phyloP scores from a whole-genome alignment of 2,797 vertebrate species.

The Otolemur crassicaudatus region DNA sequence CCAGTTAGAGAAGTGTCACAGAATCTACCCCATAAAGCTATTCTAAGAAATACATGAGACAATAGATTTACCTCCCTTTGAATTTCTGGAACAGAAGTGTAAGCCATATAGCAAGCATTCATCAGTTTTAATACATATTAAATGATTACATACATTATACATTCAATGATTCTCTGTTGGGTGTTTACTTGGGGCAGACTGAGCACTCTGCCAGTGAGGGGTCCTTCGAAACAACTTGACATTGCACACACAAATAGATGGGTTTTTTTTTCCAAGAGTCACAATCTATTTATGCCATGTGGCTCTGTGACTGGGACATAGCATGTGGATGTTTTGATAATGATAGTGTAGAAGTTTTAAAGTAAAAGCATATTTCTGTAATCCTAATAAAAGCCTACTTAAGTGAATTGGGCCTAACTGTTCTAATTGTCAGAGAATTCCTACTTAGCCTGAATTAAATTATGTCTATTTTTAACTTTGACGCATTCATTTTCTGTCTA shows the following conservation, averaged over 20 bases:
- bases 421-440: neutral
- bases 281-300: neutral
- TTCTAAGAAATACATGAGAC: neutral
- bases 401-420: neutral
- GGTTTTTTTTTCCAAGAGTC: neutral
- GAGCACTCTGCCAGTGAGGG: neutral
- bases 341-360: neutral
- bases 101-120: neutral
- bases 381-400: slow-evolving; percentile 4
- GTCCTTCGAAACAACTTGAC: neutral
- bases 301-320: neutral
- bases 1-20: neutral
- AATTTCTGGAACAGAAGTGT: neutral
- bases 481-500: neutral
- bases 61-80: neutral
- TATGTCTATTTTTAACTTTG: neutral
- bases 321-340: neutral
- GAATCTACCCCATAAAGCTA: neutral
- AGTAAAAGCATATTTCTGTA: neutral
- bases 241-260: neutral
- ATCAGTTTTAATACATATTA: neutral
- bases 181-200: neutral
- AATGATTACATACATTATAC: neutral
- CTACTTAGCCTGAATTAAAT: slow-evolving; percentile 27
- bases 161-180: neutral